Base-by-base conservation (phyloP, 2,113 vertebrate species). In the Semicossyphus pulcher region DNA sequence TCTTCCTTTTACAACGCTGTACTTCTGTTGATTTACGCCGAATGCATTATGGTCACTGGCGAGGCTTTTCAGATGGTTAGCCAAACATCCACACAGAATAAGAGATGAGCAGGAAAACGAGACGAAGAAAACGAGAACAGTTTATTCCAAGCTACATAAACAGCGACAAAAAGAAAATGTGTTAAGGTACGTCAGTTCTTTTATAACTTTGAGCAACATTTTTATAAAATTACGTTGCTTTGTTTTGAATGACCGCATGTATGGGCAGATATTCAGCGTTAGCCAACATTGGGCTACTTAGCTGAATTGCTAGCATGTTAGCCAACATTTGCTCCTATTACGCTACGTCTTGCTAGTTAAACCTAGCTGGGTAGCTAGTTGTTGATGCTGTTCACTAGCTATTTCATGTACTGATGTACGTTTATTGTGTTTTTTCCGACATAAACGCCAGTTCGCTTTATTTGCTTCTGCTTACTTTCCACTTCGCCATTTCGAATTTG, bases 11-110 rank as follows among this genome's bases (percentile, higher is more conserved):
- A 2, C 32, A 12, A 47, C 31, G 34, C 10, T 3, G 25, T 5
- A 4, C 23, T n/a, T 2, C 14, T 2, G 20, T 0, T 0, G 36
- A 10, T 4, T 12, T 72, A 79, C 85, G 89, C 52, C 62, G 76
- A 78, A 18, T 63, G 41, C 70, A 80, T 72, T 41, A 23, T 1
- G n/a, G 26, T 32, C 59, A 26, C 21, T 72, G 62, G 70, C 68
- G 69, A 77, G 76, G 64, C 68, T 78, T 44, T 85, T 85, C 86
- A 91, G 89, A 86, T 91, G 89, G 89, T 87, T 87, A 87, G 89
- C 89, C 76, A 91, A 91, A 88, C 85, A 89, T 87, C n/a, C 74
- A 37, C 81, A 78, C 58, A 83, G 82, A 83, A 66, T 80, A 65
- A 76, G 76, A 84, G 60, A 87, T 87, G 86, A 83, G 72, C 83